A percentile compares a stretch with the other conserved stretches of the same genome.
Conservation (phyloP, 1,140 invertebrate species). For the Amyelois transitella region DNA sequence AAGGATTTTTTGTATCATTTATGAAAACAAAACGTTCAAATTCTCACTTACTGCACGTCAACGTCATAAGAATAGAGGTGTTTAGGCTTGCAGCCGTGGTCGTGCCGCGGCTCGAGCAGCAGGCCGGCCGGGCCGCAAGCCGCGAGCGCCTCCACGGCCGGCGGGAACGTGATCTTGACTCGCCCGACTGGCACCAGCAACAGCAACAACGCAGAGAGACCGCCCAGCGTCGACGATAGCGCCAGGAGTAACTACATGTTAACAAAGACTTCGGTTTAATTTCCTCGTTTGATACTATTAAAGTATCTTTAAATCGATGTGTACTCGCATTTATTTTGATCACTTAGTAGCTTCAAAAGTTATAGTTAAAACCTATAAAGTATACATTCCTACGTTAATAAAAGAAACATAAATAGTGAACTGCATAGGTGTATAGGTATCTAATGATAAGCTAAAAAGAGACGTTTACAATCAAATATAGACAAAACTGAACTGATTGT, state of each 20-base stretch:
- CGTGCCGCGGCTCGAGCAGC: conserved; percentile 68
- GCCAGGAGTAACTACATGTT: conserved; percentile 78
- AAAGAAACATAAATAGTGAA: no score
- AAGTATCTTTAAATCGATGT: neutral
- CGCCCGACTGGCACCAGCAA: conserved; percentile 83
- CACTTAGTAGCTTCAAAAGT: no score
- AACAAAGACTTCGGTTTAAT: neutral
- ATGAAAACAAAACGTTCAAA: neutral
- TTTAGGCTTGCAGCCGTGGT: conserved; percentile 72
- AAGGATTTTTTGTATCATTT: no score
- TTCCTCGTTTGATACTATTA: neutral
- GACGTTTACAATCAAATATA: conserved; percentile 42
- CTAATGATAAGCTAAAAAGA: conserved; percentile 29
- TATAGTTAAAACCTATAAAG: no score
- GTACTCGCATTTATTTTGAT: neutral
- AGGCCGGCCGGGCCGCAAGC: conserved; percentile 67
- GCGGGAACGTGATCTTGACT: conserved; percentile 78
- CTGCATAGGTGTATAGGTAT: neutral
- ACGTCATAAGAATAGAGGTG: conserved; percentile 62
- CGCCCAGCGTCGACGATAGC: conserved; percentile 80
- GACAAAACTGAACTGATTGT: conserved; percentile 34
- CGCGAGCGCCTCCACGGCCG: conserved; percentile 75
- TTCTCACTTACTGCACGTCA: conserved; percentile 58
- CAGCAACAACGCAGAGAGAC: conserved; percentile 79
- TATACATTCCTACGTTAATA: no score